Evolutionary conservation across 2,113 vertebrate species (phyloP), one percentile per base, ranked within the genome.

Genomic region (Oryzias woworae): DNA sequence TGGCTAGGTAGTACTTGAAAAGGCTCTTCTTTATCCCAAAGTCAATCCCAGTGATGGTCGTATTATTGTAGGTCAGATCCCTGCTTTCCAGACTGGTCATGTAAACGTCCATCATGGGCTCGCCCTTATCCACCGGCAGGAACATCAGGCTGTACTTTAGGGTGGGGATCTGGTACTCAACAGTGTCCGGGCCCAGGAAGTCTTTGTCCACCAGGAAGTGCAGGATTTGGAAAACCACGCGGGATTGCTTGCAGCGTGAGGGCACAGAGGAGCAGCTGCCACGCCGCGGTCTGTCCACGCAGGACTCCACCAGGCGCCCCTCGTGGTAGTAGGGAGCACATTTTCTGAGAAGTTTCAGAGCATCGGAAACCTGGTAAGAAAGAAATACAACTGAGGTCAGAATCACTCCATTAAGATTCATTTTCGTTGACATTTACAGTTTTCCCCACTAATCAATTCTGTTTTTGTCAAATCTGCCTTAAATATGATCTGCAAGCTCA

Each of bases 131-230:
- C 4, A 93, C 85, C 20, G 97, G 96, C 77, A 98, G 80, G 80
- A 98, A 98, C 54, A 99, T 85, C 48, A 98, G 90, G 80, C 94
- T 96, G 87, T 97, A 99, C 86, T 98, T 98, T 61, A 99, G 91
- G 4, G 96, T 98, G 1, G 97, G 97, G 67, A 99, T 96, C 87
- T 98, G 95, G 78, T 99, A 99, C 76, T 94, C 93, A 1, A 94
- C 94, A 0, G 97, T 99, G 88, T 98, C 95, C 13, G 95, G 96
- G 57, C 96, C 92, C 2, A 99, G 93, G 23, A 99, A 99, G 85
- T 99, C 97, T 80, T 93, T 94, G 88, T 99, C 97, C 0, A 99
- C 94, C 62, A 99, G 71, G 76, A 94, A 99, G 87, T 99, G 96
- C 28, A 99, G 91, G 60, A 99, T 94, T 62, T 97, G 94, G 83